Base-by-base conservation (phyloP, 1,140 invertebrate genomes). In the Brachionus plicatilis region DNA sequence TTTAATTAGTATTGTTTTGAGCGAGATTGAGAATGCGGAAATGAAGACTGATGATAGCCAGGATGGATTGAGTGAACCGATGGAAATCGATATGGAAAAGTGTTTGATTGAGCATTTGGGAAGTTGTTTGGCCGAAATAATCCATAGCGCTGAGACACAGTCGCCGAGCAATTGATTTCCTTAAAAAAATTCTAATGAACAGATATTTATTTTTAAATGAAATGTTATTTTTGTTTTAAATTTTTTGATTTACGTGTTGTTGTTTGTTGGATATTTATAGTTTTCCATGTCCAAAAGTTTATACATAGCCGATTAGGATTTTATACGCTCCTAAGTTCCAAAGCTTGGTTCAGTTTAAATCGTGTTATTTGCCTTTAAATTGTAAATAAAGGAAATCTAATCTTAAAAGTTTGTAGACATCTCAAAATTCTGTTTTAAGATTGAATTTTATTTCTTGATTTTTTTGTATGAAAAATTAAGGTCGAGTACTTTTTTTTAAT, bases 41-140 rank as follows among this genome's bases (percentile, higher is more conserved):
- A 76, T 50, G 43, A 20, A 53, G 11, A 76, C 41, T 27, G 72
- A 76, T 9, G 20, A 76, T 14, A 41, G 43, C 8, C 43, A 29
- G 9, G 20, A 27, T 53, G 27, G 14, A 8, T 4, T 50, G 1
- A 47, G 47, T 50, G 72, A 76, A n/a, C 1, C 5, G 12, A 76
- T 43, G 2, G 68, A 72, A 72, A 72, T 72, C 12, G 68, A 72
- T 8, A 17, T 76, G 43, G 72, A 76, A 76, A 76, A 76, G 41
- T 76, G 20, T 29, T 27, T 76, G 5, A 76, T 76, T n/a, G 72
- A 76, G 4, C 20, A 76, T 24, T 76, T 76, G 1, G 33, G 72
- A 27, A 27, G 9, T 5, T 76, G 43, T 50, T 76, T 76, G 47
- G 72, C 47, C 17, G 43, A 47, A 4, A n/a, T 76, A 12, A 76